phyloP scores from a whole-genome alignment of 2,888 invertebrate species.

The Cerastis leucographa region DNA sequence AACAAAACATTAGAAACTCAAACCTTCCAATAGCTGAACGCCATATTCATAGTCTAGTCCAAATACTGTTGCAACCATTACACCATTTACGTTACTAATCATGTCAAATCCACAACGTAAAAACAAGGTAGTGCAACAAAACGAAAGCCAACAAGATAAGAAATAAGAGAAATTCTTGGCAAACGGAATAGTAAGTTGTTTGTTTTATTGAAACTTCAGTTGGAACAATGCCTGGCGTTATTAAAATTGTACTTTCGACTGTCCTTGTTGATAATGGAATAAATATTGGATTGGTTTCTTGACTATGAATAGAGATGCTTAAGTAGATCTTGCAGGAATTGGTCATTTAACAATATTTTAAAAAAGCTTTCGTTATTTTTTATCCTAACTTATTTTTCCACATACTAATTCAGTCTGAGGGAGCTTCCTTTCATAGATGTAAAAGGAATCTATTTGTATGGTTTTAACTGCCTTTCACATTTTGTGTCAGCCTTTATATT shows the following conservation, averaged over 20 bases:
- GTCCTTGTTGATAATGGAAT: conserved; percentile 46
- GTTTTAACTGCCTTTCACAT: background rate
- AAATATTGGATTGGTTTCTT: conserved; percentile 7
- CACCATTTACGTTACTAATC: conserved; percentile 29
- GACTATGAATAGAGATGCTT: background rate
- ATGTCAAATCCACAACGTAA: conserved; percentile 24
- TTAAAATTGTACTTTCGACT: conserved; percentile 64
- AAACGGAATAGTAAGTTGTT: conserved; percentile 61
- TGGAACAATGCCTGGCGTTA: conserved; percentile 75
- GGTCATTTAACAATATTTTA: background rate
- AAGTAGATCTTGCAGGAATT: background rate
- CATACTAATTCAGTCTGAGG: background rate
- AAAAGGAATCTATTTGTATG: background rate
- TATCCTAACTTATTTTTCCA: background rate
- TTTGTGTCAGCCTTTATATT: background rate
- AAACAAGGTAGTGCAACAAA: conserved; percentile 56
- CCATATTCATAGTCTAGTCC: conserved; percentile 1
- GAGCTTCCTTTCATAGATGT: background rate
- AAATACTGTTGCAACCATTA: conserved; percentile 29
- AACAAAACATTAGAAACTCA: background rate
- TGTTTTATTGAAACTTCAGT: conserved; percentile 68
- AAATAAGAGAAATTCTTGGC: conserved; percentile 58
- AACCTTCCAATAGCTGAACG: background rate
- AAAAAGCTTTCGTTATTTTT: background rate
- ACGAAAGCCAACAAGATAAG: conserved; percentile 68